Evolutionary conservation across 2,888 invertebrate genomes (phyloP).

Genomic region (Cremastinae sp.): DNA sequence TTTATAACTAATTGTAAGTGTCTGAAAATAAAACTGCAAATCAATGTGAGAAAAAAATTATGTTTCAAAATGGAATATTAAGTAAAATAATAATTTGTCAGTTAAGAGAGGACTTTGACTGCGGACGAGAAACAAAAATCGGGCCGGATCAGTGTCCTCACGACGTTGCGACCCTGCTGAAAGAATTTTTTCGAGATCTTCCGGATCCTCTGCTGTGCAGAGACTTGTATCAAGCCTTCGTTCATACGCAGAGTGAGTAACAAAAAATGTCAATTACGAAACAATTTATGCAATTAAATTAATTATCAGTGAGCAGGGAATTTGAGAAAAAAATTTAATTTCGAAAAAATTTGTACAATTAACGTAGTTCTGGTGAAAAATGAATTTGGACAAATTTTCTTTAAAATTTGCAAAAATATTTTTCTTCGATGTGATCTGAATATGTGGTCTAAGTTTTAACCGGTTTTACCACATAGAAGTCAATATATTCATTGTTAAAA

Average conservation of each 20-base stretch:
- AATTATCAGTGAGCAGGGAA: not conserved
- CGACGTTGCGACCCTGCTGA: constrained; percentile 95
- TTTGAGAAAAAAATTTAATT: not conserved
- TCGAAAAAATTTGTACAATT: too few species aligned
- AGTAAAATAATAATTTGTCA: constrained; percentile 75
- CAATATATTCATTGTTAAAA: too few species aligned
- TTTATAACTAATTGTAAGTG: too few species aligned
- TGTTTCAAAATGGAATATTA: constrained; percentile 2
- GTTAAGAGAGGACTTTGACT: constrained; percentile 95
- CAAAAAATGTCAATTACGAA: too few species aligned
- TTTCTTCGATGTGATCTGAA: too few species aligned
- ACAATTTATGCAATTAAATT: not conserved
- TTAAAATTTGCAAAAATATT: too few species aligned
- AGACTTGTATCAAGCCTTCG: constrained; percentile 93
- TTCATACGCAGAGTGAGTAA: constrained; percentile 94
- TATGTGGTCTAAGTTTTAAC: too few species aligned
- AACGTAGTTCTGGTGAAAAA: too few species aligned
- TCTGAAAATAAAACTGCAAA: not conserved
- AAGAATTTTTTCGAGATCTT: constrained; percentile 95
- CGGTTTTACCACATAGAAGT: too few species aligned
- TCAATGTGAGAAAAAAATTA: not conserved
- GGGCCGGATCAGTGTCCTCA: constrained; percentile 93
- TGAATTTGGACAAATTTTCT: too few species aligned
- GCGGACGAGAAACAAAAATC: constrained; percentile 87
- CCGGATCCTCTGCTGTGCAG: constrained; percentile 95